A percentile compares a stretch with the other conserved stretches of the same genome.
Evolutionary conservation across 2,113 vertebrate genomes (phyloP).

Genomic region (Galeopterus variegatus): DNA sequence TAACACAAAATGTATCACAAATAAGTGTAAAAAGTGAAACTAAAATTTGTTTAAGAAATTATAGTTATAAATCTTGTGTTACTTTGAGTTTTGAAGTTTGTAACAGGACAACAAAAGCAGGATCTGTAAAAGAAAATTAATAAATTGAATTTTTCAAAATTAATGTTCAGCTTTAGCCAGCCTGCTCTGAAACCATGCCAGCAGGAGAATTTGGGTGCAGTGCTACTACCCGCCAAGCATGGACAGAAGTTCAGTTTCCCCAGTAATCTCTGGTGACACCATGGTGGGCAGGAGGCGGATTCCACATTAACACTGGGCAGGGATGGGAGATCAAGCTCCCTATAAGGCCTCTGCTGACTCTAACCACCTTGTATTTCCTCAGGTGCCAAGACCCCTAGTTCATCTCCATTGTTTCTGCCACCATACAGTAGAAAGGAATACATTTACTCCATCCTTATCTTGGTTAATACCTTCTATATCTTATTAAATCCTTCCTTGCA

Average conservation of each 20-base stretch:
- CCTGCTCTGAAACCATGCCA: not conserved
- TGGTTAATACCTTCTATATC: not conserved
- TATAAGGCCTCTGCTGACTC: not conserved
- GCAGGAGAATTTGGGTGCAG: not conserved
- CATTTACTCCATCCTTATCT: not conserved
- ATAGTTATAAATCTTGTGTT: not conserved
- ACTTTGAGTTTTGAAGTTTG: not conserved
- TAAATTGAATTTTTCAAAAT: not conserved
- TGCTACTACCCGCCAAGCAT: not conserved
- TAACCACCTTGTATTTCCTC: not conserved
- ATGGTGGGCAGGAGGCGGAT: not conserved
- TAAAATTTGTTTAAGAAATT: constrained; percentile 1
- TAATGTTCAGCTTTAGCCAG: not conserved
- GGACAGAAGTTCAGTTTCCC: not conserved
- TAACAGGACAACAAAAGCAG: not conserved
- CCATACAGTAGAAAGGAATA: not conserved
- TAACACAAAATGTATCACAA: not conserved
- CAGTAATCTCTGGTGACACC: not conserved
- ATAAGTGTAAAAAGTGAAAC: not conserved
- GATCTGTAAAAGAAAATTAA: not conserved
- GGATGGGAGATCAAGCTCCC: not conserved
- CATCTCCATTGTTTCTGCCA: not conserved
- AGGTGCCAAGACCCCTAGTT: not conserved
- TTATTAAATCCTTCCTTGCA: not conserved
- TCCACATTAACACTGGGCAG: not conserved